These are phyloP conservation scores for Temnothorax unifasciatus DNA, from an alignment of 2,888 invertebrate species.

Conservation along the genomic window DNA sequence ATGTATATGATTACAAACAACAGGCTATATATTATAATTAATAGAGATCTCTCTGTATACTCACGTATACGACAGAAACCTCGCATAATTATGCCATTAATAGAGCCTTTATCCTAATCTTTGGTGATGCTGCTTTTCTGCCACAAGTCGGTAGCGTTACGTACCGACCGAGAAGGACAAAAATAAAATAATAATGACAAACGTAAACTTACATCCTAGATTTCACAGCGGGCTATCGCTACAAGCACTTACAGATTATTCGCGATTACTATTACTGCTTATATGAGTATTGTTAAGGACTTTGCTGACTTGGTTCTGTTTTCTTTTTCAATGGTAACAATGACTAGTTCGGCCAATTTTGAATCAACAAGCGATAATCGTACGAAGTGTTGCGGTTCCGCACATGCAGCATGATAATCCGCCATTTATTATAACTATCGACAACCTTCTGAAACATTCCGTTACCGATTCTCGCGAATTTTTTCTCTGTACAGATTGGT, in stretches of 20 bases:
- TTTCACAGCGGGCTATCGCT: constrained; percentile 12
- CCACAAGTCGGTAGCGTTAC: constrained; percentile 14
- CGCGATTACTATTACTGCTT: background rate
- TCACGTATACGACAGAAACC: constrained; percentile 11
- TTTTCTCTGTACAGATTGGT: too few species aligned
- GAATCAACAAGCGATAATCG: too few species aligned
- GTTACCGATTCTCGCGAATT: too few species aligned
- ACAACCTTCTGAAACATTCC: too few species aligned
- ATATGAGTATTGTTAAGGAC: background rate
- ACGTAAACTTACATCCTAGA: constrained; percentile 61
- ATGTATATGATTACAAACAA: background rate
- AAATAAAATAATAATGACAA: constrained; percentile 42
- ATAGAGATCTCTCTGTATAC: constrained; percentile 31
- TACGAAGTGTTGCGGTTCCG: too few species aligned
- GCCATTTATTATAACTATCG: too few species aligned
- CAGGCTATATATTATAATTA: background rate
- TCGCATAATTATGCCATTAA: constrained; percentile 7
- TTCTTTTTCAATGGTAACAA: too few species aligned
- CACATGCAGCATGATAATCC: too few species aligned
- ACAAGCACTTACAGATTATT: constrained; percentile 38
- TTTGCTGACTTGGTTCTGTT: too few species aligned
- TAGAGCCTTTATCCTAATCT: constrained; percentile 41
- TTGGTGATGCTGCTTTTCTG: constrained; percentile 56
- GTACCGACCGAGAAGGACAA: constrained; percentile 17
- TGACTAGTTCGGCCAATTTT: too few species aligned